Percentiles rank a stretch among this genome's conserved stretches.
Conservation (phyloP, 2,888 invertebrate species). For the Ectemnius continuus region DNA sequence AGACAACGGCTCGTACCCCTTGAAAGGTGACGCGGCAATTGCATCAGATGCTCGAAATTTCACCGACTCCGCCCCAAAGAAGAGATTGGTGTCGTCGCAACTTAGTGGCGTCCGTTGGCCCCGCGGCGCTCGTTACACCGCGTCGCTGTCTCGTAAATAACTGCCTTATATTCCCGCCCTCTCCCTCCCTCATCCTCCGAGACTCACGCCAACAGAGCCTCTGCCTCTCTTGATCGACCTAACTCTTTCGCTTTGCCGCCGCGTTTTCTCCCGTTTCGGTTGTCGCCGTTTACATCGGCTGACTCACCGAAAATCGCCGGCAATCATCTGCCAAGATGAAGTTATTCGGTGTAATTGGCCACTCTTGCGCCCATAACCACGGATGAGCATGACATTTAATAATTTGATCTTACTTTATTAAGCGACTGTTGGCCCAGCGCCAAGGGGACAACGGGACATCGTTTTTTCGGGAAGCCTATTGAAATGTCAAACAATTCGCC, state of each 20-base stretch:
- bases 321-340: slow-evolving; percentile 33
- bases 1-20: background rate
- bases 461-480: no score
- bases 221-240: slow-evolving; percentile 36
- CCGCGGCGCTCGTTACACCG: slow-evolving; percentile 71
- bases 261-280: slow-evolving; percentile 42
- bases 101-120: slow-evolving; percentile 68
- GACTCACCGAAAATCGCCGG: slow-evolving; percentile 48
- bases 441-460: no score
- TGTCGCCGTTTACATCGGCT: slow-evolving; percentile 53
- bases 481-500: no score
- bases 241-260: slow-evolving; percentile 52
- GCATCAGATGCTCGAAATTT: slow-evolving; percentile 66
- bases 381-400: no score
- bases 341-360: slow-evolving; percentile 5
- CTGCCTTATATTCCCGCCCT: slow-evolving; percentile 66
- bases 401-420: no score
- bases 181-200: slow-evolving; percentile 27
- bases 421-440: no score
- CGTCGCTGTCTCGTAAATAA: slow-evolving; percentile 75
- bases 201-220: slow-evolving; percentile 4
- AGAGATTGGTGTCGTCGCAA: slow-evolving; percentile 70
- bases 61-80: slow-evolving; percentile 64
- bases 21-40: background rate
- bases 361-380: no score